Conservation (phyloP, 2,113 vertebrate genomes). For the Barbus barbus region DNA sequence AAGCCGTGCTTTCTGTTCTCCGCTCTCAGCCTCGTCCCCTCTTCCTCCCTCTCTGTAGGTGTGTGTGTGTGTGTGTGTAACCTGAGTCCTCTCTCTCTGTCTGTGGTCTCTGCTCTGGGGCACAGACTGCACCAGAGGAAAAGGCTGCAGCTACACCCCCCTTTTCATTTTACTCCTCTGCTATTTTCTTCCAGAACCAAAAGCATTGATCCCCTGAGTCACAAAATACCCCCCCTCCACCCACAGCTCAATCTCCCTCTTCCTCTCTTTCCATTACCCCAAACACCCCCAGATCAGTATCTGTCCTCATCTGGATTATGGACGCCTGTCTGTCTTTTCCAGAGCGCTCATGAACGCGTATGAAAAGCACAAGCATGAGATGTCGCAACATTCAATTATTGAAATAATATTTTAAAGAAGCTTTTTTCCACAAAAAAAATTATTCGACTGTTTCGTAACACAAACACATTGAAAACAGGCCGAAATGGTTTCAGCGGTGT, state of each 20-base stretch:
- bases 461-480: background rate
- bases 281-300: conserved; percentile 2
- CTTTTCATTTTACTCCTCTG: conserved; percentile 49
- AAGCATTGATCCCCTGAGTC: conserved; percentile 43
- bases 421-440: background rate
- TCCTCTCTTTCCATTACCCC: conserved; percentile 12
- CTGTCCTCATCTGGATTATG: conserved; percentile 15
- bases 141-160: conserved; percentile 64
- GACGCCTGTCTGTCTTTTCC: conserved; percentile 49
- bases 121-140: conserved; percentile 75
- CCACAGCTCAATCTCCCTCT: conserved; percentile 38
- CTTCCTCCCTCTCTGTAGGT: conserved; percentile 13
- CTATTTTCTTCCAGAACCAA: conserved; percentile 43
- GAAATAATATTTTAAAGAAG: too few relatives aligned
- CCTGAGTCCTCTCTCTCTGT: conserved; percentile 64
- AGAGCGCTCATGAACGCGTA: background rate
- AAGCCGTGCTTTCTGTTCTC: conserved; percentile 41
- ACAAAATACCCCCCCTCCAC: conserved; percentile 39
- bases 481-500: conserved; percentile 26
- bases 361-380: background rate
- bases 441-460: background rate
- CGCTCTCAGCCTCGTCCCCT: background rate
- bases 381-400: too few relatives aligned
- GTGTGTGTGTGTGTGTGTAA: conserved; percentile 61
- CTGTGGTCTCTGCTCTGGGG: conserved; percentile 61